Evolutionary conservation across 2,888 invertebrate species (phyloP).

Genomic region (Anoncus sp.): DNA sequence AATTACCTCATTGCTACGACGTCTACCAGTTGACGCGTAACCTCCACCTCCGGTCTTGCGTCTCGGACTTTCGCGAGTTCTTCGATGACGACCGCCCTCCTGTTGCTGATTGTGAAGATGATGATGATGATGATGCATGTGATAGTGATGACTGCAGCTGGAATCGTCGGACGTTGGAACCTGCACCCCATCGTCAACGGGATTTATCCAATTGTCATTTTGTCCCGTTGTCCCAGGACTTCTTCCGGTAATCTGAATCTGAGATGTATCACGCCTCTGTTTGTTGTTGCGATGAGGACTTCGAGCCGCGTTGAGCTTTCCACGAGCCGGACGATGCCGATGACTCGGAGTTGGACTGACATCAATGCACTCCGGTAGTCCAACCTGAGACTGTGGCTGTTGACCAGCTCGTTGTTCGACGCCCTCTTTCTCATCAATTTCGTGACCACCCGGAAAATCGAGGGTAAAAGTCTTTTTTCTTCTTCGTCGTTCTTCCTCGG

Average conservation of each 20-base stretch:
- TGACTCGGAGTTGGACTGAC: constrained; percentile 77
- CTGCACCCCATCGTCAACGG: constrained; percentile 85
- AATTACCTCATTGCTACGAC: constrained; percentile 80
- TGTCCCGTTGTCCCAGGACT: constrained; percentile 72
- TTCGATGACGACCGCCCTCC: constrained; percentile 80
- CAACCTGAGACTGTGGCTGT: constrained; percentile 52
- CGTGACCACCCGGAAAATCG: constrained; percentile 88
- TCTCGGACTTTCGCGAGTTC: constrained; percentile 87
- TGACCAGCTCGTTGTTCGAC: constrained; percentile 63
- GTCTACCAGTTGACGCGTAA: constrained; percentile 83
- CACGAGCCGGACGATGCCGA: constrained; percentile 69
- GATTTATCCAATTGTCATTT: constrained; percentile 84
- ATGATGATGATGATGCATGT: constrained; percentile 79
- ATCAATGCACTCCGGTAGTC: constrained; percentile 59
- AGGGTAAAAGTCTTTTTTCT: constrained; percentile 91
- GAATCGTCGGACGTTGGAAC: constrained; percentile 87
- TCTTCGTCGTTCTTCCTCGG: constrained; percentile 89
- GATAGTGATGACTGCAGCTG: constrained; percentile 83
- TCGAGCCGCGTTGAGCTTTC: constrained; percentile 68
- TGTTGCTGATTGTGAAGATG: constrained; percentile 75
- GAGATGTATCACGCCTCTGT: constrained; percentile 70
- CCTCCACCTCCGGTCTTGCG: constrained; percentile 86
- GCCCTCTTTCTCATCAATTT: constrained; percentile 81
- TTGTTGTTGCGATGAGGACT: constrained; percentile 76
- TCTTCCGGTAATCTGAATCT: constrained; percentile 61